Evolutionary conservation across 1,140 invertebrate genomes (phyloP).

Genomic region (Triops cancriformis): DNA sequence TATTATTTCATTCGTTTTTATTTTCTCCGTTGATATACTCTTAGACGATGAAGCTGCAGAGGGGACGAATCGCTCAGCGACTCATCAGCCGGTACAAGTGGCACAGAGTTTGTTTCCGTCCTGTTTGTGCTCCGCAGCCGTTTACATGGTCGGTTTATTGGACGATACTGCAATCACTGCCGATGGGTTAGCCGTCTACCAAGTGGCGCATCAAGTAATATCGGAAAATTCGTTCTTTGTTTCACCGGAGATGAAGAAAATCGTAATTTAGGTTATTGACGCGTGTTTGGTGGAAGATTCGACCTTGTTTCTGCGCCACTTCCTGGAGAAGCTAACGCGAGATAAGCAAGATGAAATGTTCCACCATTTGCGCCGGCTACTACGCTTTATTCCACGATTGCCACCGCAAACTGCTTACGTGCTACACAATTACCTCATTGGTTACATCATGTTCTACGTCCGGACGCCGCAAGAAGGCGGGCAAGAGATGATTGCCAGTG

Average conservation of each 20-base stretch:
- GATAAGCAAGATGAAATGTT: constrained; percentile 70
- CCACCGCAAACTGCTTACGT: constrained; percentile 97
- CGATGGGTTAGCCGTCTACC: constrained; percentile 85
- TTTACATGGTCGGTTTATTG: constrained; percentile 86
- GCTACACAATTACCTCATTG: constrained; percentile 98
- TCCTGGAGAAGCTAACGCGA: constrained; percentile 88
- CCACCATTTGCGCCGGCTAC: constrained; percentile 64
- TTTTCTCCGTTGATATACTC: constrained; percentile 19
- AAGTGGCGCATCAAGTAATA: constrained; percentile 73
- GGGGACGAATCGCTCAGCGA: constrained; percentile 44
- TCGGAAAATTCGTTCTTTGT: background rate
- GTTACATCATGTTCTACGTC: constrained; percentile 99
- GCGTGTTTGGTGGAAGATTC: constrained; percentile 96
- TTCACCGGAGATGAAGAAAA: background rate
- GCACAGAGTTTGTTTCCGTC: constrained; percentile 95
- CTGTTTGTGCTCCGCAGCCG: constrained; percentile 85
- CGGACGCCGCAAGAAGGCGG: constrained; percentile 87
- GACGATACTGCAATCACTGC: constrained; percentile 91
- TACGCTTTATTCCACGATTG: constrained; percentile 83
- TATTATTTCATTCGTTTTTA: background rate
- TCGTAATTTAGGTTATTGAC: constrained; percentile 81
- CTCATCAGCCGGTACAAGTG: constrained; percentile 57
- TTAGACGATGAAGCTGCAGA: constrained; percentile 39
- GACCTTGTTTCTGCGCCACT: constrained; percentile 87
- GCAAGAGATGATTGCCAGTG: constrained; percentile 85